Conservation (phyloP, 2,888 invertebrate genomes). For the Slavum lentiscoides region DNA sequence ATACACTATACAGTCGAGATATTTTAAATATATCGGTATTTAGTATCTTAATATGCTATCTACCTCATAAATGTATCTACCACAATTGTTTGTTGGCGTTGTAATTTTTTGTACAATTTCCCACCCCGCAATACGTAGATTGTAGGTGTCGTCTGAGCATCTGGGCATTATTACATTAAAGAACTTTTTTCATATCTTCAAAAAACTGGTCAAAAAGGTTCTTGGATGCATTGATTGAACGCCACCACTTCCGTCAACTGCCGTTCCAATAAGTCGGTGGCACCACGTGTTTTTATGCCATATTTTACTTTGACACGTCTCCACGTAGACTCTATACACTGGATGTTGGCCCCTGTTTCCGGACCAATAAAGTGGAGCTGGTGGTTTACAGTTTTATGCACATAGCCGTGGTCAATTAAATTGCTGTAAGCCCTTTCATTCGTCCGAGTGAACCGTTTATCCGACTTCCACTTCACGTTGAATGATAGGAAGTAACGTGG, state of each 20-base stretch:
- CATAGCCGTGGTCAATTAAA: conserved; percentile 7
- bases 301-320: background rate
- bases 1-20: no score
- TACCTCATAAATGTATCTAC: background rate
- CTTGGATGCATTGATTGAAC: background rate
- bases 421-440: conserved; percentile 18
- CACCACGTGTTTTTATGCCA: background rate
- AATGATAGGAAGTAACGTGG: conserved; percentile 17
- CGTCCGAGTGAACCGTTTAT: conserved; percentile 11
- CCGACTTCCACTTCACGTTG: conserved; percentile 12
- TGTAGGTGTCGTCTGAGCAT: background rate
- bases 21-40: no score
- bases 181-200: background rate
- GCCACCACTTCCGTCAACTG: background rate
- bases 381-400: conserved; percentile 11
- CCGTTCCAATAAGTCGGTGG: background rate
- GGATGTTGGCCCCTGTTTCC: background rate
- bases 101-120: background rate
- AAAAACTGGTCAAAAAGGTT: background rate
- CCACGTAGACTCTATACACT: background rate
- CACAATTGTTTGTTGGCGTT: background rate
- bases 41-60: no score
- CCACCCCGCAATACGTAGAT: background rate
- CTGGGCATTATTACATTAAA: background rate
- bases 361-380: conserved; percentile 4